Conservation (phyloP, 2,797 vertebrate genomes). For the Heterohyrax brucei region DNA sequence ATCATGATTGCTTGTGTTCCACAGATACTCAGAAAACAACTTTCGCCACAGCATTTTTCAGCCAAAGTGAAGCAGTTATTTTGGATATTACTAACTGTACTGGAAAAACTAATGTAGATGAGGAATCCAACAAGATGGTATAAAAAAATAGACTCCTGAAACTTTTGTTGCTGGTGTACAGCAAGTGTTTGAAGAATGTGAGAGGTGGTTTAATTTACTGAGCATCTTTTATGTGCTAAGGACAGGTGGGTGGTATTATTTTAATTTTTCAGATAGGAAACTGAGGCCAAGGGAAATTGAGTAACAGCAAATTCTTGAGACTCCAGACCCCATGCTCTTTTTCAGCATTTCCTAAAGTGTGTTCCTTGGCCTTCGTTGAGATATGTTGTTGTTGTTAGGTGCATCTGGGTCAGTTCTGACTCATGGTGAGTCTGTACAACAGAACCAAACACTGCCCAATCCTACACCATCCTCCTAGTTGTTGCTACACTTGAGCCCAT, state of each 20-base stretch:
- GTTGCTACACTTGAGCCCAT: too few species aligned
- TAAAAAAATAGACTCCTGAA: slow-evolving; percentile 51
- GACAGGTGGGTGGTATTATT: slow-evolving; percentile 19
- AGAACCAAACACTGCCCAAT: too few species aligned
- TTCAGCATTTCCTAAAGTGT: slow-evolving; percentile 21
- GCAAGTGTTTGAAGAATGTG: slow-evolving; percentile 18
- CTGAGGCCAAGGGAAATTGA: slow-evolving; percentile 12
- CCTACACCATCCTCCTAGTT: too few species aligned
- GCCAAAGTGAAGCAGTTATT: slow-evolving; percentile 54
- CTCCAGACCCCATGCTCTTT: slow-evolving; percentile 12
- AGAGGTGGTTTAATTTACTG: neutral
- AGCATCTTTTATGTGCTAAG: slow-evolving; percentile 11
- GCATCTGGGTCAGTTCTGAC: too few species aligned
- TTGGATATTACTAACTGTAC: slow-evolving; percentile 29
- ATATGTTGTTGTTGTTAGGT: too few species aligned
- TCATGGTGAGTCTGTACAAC: too few species aligned
- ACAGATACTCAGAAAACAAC: slow-evolving; percentile 14
- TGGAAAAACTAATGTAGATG: slow-evolving; percentile 46
- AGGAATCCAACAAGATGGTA: slow-evolving; percentile 21
- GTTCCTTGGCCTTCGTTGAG: neutral
- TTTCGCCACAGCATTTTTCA: neutral
- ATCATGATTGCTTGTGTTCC: neutral
- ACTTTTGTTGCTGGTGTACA: slow-evolving; percentile 31
- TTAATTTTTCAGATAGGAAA: slow-evolving; percentile 60
- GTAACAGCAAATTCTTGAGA: slow-evolving; percentile 3